These are phyloP conservation scores for Tachysurus fulvidraco DNA, from an alignment of 2,113 vertebrate genomes.

Conservation along the genomic window DNA sequence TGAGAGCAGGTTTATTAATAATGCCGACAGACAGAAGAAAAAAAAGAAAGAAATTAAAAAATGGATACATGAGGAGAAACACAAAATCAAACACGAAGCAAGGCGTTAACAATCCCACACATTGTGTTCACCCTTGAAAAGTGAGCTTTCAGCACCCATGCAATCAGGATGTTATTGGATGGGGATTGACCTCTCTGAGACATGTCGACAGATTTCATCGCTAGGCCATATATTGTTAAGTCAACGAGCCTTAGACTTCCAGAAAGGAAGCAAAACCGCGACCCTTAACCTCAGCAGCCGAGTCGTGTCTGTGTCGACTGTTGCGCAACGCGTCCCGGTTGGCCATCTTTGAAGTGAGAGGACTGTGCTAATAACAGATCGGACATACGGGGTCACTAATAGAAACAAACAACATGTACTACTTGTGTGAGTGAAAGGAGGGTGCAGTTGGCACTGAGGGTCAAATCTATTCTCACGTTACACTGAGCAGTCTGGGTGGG, in stretches of 20 bases:
- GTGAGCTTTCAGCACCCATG: conserved; percentile 31
- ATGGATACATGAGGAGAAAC: no score
- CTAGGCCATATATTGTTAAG: conserved; percentile 25
- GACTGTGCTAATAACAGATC: conserved; percentile 67
- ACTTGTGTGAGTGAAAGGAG: conserved; percentile 35
- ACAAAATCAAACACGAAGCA: background rate
- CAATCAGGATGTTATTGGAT: conserved; percentile 45
- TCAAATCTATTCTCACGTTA: conserved; percentile 46
- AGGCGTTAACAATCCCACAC: background rate
- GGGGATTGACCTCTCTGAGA: conserved; percentile 36
- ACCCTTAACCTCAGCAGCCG: conserved; percentile 31
- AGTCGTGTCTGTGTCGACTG: background rate
- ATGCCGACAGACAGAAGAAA: background rate
- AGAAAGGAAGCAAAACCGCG: conserved; percentile 11
- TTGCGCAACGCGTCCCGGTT: conserved; percentile 55
- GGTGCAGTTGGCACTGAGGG: conserved; percentile 45
- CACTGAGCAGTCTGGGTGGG: conserved; percentile 22
- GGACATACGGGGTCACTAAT: conserved; percentile 60
- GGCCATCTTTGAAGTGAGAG: conserved; percentile 67
- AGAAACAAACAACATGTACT: conserved; percentile 67
- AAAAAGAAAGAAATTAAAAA: background rate
- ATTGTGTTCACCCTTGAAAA: background rate
- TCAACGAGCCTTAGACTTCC: background rate
- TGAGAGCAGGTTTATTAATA: background rate
- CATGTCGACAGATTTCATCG: conserved; percentile 29